A percentile compares a stretch with the other conserved stretches of the same genome.
Evolutionary conservation across 1,140 invertebrate species (phyloP).

Genomic region (Platyscapa corneri): DNA sequence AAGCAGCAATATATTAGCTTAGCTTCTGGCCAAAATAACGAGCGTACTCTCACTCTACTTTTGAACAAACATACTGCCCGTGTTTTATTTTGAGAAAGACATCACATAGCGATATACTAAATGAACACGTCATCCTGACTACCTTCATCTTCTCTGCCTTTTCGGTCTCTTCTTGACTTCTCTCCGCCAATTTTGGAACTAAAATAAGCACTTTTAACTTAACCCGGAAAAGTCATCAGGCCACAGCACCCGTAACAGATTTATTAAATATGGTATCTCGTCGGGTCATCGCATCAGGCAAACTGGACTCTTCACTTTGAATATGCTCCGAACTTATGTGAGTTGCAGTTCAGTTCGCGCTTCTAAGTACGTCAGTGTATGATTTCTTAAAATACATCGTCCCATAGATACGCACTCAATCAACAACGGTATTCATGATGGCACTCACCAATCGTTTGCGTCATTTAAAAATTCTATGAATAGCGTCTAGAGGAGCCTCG

Average conservation of each 20-base stretch:
- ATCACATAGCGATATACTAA: background rate
- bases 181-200: background rate
- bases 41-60: background rate
- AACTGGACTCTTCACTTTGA: too few species aligned
- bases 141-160: background rate
- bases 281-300: slow-evolving; percentile 6
- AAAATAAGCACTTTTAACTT: slow-evolving; percentile 12
- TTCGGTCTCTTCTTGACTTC: too few species aligned
- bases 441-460: too few species aligned
- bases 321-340: too few species aligned
- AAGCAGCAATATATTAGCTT: background rate
- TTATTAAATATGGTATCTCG: background rate
- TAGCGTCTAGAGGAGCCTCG: background rate
- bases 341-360: too few species aligned
- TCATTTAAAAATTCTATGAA: slow-evolving; percentile 23
- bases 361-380: too few species aligned
- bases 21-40: background rate
- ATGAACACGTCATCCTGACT: background rate
- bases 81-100: background rate
- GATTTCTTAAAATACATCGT: too few species aligned
- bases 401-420: too few species aligned
- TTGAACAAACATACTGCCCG: background rate
- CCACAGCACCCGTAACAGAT: background rate
- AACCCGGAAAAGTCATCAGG: slow-evolving; percentile 11
- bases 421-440: too few species aligned